A percentile compares a stretch with the other conserved stretches of the same genome.
These are phyloP conservation scores for Phocoena sinus DNA, from an alignment of 2,113 vertebrate genomes.

Conservation along the genomic window DNA sequence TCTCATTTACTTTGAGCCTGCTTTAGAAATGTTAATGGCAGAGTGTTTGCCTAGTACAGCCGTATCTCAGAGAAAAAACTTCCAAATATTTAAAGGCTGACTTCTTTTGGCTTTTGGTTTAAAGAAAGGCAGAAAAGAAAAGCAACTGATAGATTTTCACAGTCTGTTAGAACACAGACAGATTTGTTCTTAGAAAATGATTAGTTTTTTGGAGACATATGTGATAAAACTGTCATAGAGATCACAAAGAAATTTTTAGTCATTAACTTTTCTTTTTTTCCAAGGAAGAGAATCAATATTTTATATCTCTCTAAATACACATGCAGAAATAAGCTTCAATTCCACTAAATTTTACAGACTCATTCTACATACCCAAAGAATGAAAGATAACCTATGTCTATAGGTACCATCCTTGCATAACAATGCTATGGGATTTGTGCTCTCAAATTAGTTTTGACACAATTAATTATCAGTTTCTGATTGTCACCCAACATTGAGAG, in stretches of 20 bases:
- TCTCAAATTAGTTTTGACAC: background rate
- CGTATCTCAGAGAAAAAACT: constrained; percentile 25
- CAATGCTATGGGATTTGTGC: background rate
- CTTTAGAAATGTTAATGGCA: constrained; percentile 55
- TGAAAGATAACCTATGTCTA: background rate
- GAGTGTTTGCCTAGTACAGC: constrained; percentile 31
- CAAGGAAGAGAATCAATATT: background rate
- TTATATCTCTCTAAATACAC: background rate
- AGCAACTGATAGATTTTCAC: constrained; percentile 40
- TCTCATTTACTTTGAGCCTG: constrained; percentile 57
- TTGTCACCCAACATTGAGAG: background rate
- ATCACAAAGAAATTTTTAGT: constrained; percentile 34
- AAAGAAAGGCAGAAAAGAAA: constrained; percentile 23
- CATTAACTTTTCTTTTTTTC: constrained; percentile 19
- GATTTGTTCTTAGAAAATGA: constrained; percentile 53
- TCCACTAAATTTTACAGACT: background rate
- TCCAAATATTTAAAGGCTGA: constrained; percentile 65
- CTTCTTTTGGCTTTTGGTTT: constrained; percentile 25
- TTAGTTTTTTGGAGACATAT: background rate
- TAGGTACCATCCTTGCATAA: background rate
- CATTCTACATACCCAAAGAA: background rate
- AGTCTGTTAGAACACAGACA: constrained; percentile 49
- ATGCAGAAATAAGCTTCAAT: background rate
- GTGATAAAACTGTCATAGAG: constrained; percentile 35
- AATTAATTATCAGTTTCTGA: constrained; percentile 22